These are phyloP conservation scores for Fabriciana adippe DNA, from an alignment of 2,888 invertebrate species.

Conservation along the genomic window DNA sequence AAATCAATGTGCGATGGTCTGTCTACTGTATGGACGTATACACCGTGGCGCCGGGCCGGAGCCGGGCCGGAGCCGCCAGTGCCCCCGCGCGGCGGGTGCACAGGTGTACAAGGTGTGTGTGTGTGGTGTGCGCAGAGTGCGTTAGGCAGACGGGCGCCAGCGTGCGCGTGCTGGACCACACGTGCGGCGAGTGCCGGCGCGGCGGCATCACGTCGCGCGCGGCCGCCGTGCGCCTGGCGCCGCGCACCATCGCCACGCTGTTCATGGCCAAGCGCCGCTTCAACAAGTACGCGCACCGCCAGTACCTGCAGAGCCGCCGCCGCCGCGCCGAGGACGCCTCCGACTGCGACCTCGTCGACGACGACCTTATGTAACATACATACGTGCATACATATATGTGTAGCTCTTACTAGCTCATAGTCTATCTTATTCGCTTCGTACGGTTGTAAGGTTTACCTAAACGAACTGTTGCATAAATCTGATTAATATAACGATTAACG, in stretches of 20 bases:
- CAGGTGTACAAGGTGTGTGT: no score
- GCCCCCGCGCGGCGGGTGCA: no score
- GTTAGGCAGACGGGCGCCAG: constrained; percentile 69
- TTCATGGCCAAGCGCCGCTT: constrained; percentile 81
- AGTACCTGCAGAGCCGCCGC: constrained; percentile 65
- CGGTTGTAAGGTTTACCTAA: constrained; percentile 60
- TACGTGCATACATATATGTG: constrained; percentile 44
- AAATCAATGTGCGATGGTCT: no score
- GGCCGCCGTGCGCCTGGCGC: constrained; percentile 74
- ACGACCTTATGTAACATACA: neutral
- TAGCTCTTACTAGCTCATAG: constrained; percentile 61
- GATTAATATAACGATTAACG: constrained; percentile 74
- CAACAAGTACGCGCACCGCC: constrained; percentile 80
- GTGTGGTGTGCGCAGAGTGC: constrained; percentile 62
- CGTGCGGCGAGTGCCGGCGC: constrained; percentile 77
- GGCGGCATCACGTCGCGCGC: constrained; percentile 78
- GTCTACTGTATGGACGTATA: no score
- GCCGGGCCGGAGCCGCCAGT: no score
- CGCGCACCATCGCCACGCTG: constrained; percentile 77
- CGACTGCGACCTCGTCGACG: constrained; percentile 31
- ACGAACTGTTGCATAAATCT: constrained; percentile 74
- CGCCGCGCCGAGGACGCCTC: constrained; percentile 34
- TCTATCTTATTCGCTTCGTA: constrained; percentile 70
- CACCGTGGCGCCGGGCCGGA: no score
- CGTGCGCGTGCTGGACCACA: constrained; percentile 77